A percentile compares a stretch with the other conserved stretches of the same genome.
Evolutionary conservation across 2,113 vertebrate species (phyloP).

Genomic region (Gambusia affinis): DNA sequence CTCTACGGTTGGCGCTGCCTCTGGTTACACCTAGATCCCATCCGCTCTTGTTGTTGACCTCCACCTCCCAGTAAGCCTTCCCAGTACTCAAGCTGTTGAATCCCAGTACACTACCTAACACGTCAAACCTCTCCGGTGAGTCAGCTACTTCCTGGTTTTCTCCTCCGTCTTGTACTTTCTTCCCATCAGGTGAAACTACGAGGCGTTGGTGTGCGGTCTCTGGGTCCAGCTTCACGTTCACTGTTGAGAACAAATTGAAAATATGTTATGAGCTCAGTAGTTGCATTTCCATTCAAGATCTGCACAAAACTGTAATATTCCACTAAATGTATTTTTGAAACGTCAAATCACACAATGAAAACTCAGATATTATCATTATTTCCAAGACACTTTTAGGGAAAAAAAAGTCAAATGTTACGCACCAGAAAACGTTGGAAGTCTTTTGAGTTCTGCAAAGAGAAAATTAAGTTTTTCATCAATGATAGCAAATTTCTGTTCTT

Average conservation of each 20-base stretch:
- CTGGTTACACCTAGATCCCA: conserved; percentile 75
- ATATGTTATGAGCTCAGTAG: background rate
- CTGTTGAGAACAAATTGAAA: conserved; percentile 32
- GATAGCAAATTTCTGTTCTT: background rate
- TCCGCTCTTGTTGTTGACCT: conserved; percentile 62
- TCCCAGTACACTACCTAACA: conserved; percentile 63
- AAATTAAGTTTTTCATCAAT: background rate
- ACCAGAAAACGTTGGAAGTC: conserved; percentile 67
- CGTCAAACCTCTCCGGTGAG: conserved; percentile 54
- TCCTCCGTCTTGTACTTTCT: conserved; percentile 56
- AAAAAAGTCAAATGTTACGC: background rate
- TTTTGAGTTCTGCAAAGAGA: conserved; percentile 57
- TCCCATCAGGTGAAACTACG: conserved; percentile 50
- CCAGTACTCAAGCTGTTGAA: conserved; percentile 35
- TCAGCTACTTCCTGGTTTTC: background rate
- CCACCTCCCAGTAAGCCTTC: conserved; percentile 76
- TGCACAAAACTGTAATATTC: no score
- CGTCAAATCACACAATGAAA: no score
- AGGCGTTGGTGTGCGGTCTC: conserved; percentile 57
- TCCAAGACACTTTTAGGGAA: background rate
- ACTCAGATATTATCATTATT: no score
- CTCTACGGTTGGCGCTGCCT: conserved; percentile 54
- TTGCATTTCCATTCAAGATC: no score
- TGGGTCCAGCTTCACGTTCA: conserved; percentile 66
- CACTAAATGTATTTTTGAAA: no score